Base-by-base conservation (phyloP, 2,113 vertebrate species). In the Cyanoderma ruficeps region DNA sequence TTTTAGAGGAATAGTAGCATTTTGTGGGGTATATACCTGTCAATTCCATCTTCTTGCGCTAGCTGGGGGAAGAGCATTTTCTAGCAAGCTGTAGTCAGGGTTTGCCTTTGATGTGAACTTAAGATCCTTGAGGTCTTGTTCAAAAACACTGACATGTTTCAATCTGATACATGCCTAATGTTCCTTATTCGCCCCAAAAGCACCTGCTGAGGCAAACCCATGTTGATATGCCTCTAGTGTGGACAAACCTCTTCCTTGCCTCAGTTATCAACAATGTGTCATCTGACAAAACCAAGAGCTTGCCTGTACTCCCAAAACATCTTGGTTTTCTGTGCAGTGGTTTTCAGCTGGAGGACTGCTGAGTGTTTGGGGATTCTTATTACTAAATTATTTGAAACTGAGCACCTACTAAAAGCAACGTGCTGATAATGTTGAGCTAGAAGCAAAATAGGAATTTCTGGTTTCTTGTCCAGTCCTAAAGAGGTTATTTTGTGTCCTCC, bases 31-130 rank as follows among this genome's bases (percentile, higher is more conserved):
- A 60, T 72, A 28, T 71, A 74, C 69, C 97, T 92, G 86, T 90
- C 78, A 42, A 95, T 93, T 41, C 98, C 98, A 97, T 98, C 81
- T 98, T 98, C 96, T 98, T 91, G 96, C 98, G 22, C 97, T 98
- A 3, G 96, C 95, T 13, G 95, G 81, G 1, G 96, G 97, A 94
- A 98, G 96, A n/a, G 87, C 97, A 95, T 98, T 98, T 93, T 98
- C 98, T 87, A 98, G 92, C 88, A 98, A 98, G 47, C 97, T 97
- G 4, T 97, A 94, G 21, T 97, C 93, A 44, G 96, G 97, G 5
- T 72, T 95, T 44, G 86, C 94, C 76, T 98, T 98, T 93, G 98
- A 95, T n/a, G 81, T 83, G 91, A 98, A 98, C 55, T 97, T 95
- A 47, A 98, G 95, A n/a, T 97, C 93, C 39, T 98, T 97, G 4